Base-by-base conservation (phyloP, 2,797 vertebrate species). In the Schizothorax lantsangensis region DNA sequence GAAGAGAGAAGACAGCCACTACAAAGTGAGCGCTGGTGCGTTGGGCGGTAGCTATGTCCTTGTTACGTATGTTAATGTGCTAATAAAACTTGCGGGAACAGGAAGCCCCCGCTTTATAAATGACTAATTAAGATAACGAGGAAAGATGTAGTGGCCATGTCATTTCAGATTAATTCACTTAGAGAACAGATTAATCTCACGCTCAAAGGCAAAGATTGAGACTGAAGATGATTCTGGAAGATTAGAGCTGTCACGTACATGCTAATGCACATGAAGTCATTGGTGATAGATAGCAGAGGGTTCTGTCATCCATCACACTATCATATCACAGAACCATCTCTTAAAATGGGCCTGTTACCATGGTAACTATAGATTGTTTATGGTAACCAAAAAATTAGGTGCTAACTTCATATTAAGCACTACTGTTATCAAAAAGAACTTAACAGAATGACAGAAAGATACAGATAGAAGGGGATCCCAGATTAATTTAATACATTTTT, bases 91-190 rank as follows among this genome's bases (percentile, higher is more conserved):
- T 95, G 95, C 92, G 93, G 93, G 93, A 93, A 94, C 91, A 96
- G 94, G 93, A 95, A 93, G 90, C 92, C 91, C 94, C 93, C 94
- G 96, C 96, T 96, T 96, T 96, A 97, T 96, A 97, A 97, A 97
- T 94, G 93, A 94, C 90, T 96, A 96, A 98, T 98, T 98, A 97
- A 96, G 97, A 97, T 97, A 97, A 98, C 95, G 96, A 97, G 95
- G 96, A 97, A 96, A 95, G 95, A 96, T 96, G 96, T 97, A 96
- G 96, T 95, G 96, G 77, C 94, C 91, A 91, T 97, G 97, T 97
- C 97, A 96, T 94, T 95, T 95, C 95, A 97, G 96, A 98, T 98
- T 97, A 97, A 97, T 97, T 97, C 71, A 75, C 83, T 84, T 59
- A 73, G 10, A 36, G 47, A 74, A 45, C 26, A 84, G 71, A 84